Evolutionary conservation across 2,888 invertebrate species (phyloP).

Genomic region (Eristalinus sepulchralis): DNA sequence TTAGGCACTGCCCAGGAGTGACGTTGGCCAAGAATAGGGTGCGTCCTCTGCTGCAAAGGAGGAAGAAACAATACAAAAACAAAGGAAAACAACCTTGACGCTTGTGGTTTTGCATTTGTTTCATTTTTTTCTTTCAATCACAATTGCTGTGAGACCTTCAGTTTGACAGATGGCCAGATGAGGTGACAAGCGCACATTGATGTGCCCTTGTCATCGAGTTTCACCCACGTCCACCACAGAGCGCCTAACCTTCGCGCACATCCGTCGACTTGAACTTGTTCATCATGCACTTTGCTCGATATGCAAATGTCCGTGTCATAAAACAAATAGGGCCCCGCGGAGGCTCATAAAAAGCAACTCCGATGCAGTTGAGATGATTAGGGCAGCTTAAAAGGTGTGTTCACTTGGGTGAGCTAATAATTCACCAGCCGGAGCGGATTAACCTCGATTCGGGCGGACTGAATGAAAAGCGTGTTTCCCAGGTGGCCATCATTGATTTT

Average conservation of each 20-base stretch:
- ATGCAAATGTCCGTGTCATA: not conserved
- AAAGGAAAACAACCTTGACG: not conserved
- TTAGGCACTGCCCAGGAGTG: not conserved
- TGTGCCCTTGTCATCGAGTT: not conserved
- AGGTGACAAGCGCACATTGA: not conserved
- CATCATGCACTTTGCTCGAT: not conserved
- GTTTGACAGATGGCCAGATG: not conserved
- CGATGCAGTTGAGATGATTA: not conserved
- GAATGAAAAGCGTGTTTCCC: not conserved
- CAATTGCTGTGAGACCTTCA: not conserved
- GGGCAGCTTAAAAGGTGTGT: not conserved
- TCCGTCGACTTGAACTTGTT: not conserved
- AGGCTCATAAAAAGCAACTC: not conserved
- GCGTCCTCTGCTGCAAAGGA: not conserved
- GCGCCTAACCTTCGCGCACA: constrained; percentile 9
- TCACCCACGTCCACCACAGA: not conserved
- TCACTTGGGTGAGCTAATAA: not conserved
- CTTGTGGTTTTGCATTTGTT: not conserved
- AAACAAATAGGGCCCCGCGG: not conserved
- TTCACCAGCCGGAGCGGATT: not conserved
- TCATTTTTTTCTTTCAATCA: not conserved
- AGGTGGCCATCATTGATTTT: not conserved
- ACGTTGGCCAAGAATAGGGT: not conserved
- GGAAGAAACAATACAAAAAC: not conserved
- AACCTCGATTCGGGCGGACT: not conserved